These are phyloP conservation scores for Chrysochloris asiatica DNA, from an alignment of 2,113 vertebrate genomes.

Conservation along the genomic window DNA sequence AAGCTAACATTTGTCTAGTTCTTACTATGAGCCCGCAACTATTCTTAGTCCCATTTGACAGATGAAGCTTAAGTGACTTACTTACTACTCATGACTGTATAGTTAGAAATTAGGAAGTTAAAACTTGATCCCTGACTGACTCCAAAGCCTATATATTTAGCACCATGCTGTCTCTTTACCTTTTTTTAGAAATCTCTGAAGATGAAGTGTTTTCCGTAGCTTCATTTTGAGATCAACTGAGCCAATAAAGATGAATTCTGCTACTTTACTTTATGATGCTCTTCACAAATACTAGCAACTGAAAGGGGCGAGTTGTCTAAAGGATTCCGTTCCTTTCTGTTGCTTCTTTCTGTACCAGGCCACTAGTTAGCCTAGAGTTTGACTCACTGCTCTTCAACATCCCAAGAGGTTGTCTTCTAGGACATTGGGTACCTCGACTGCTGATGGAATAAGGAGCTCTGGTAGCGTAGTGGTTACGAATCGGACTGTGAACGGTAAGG, in stretches of 20 bases:
- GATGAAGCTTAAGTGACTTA: background rate
- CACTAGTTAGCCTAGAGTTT: background rate
- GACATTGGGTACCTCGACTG: background rate
- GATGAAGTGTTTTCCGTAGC: background rate
- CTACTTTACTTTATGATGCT: background rate
- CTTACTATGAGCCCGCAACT: background rate
- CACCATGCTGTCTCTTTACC: background rate
- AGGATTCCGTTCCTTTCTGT: background rate
- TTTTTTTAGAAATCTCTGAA: conserved; percentile 12
- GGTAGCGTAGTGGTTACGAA: no score
- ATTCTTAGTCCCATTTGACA: background rate
- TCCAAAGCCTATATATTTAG: background rate
- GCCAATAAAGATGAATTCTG: background rate
- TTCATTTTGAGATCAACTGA: background rate
- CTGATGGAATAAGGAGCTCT: no score
- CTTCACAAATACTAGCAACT: background rate
- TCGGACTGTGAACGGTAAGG: no score
- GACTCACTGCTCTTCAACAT: background rate
- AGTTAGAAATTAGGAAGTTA: background rate
- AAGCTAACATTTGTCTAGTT: conserved; percentile 10
- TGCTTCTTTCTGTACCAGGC: background rate
- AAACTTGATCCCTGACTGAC: background rate
- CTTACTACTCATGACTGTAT: background rate
- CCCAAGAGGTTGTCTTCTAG: background rate
- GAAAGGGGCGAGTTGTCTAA: background rate